Base-by-base conservation (phyloP, 2,888 invertebrate genomes). In the Scaptodrosophila latifasciaeformis region DNA sequence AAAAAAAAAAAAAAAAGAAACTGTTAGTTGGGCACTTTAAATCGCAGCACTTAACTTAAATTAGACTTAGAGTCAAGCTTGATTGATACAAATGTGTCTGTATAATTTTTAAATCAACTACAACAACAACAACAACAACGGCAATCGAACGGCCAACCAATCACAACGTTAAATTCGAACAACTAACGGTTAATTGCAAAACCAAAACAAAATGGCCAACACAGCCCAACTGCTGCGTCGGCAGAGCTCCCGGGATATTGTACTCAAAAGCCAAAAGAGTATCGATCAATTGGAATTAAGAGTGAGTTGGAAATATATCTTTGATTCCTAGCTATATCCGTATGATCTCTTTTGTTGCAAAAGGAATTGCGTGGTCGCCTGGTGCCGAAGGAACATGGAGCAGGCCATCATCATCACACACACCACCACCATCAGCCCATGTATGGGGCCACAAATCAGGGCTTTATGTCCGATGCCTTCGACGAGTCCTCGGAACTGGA, bases 401-500 rank as follows among this genome's bases (percentile, higher is more conserved):
- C 91, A 75, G 91, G 91, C 12, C 83, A 82, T 51, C 77, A 78
- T 57, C 71, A 81, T 54, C 88, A 85, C 49, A 67, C 75, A 30
- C 74, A 68, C 30, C 65, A 58, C 15, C 80, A 79, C 43, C 88
- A 85, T 55, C 83, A 81, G 52, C 84, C 85, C 24, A 91, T 91
- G 86, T 96, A 96, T 84, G 96, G 96, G 1, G 92, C 96, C 15
- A 94, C 95, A 15, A 96, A 96, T 86, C 91, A 92, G 67, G 96
- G 92, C 27, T 96, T 95, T 81, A 82, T 86, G 71, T 81, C 85
- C 29, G 86, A 87, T 64, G 81, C 79, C 57, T 85, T 84, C 49
- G 84, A 85, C 47, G 84, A 85, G 67, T 82, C 82, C 15, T 80
- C 80, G 72, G 86, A 84, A 50, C 49, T 83, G 61, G 85, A 85